Conservation (phyloP, 2,797 vertebrate genomes). For the Poecilia gillii region DNA sequence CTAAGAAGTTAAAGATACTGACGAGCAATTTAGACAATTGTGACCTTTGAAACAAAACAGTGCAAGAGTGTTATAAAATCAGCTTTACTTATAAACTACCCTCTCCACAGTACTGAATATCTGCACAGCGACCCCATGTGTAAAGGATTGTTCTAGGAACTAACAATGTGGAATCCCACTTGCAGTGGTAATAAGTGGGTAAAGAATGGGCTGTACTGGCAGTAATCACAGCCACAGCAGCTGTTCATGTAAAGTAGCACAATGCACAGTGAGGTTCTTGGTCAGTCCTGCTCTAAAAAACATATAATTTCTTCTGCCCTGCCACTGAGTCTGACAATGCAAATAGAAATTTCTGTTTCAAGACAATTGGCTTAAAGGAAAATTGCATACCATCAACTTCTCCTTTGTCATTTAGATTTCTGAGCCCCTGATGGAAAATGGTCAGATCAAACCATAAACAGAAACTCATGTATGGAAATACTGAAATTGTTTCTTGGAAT, state of each 20-base stretch:
- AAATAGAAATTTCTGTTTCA: background rate
- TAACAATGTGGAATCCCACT: background rate
- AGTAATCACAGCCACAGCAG: slow-evolving; percentile 1
- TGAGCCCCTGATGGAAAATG: background rate
- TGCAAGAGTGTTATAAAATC: background rate
- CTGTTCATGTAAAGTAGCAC: background rate
- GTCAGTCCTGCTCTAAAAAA: background rate
- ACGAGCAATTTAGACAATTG: background rate
- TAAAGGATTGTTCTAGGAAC: background rate
- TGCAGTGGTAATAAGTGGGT: slow-evolving; percentile 3
- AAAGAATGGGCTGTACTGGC: background rate
- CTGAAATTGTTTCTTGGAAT: background rate
- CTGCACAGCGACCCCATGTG: background rate
- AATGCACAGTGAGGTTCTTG: background rate
- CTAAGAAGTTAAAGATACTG: background rate
- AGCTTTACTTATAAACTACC: background rate
- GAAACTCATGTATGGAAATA: background rate
- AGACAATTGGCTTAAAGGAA: background rate
- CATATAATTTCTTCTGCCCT: background rate
- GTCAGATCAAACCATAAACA: background rate
- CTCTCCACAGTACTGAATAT: background rate
- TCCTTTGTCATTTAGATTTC: background rate
- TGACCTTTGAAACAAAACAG: background rate
- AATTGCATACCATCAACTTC: background rate
- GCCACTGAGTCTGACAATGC: background rate